phyloP scores from a whole-genome alignment of 2,797 vertebrate species.

The Coilia nasus region DNA sequence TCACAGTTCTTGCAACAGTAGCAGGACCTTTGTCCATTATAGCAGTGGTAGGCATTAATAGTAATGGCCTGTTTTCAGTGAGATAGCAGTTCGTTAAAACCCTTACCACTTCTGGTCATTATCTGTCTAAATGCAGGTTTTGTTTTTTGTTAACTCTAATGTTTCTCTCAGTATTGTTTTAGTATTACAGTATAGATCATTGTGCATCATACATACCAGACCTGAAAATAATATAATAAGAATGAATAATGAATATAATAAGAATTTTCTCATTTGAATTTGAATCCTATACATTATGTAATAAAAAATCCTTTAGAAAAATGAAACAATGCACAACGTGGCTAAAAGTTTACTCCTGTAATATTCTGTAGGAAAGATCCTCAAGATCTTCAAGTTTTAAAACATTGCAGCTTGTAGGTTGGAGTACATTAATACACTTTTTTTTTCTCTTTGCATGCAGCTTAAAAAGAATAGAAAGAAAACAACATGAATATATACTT shows the following conservation, averaged over 20 bases:
- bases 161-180: background rate
- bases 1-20: slow-evolving; percentile 8
- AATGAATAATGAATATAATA: background rate
- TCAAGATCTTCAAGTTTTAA: background rate
- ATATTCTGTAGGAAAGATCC: background rate
- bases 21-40: background rate
- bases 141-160: background rate
- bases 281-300: background rate
- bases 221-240: no score
- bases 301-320: background rate
- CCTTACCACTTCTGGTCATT: background rate
- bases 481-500: background rate
- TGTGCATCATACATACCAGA: background rate
- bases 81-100: background rate
- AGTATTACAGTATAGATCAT: background rate
- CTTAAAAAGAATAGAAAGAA: slow-evolving; percentile 11
- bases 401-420: background rate
- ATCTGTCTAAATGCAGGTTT: background rate
- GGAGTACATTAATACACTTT: background rate
- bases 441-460: background rate
- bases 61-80: background rate
- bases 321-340: background rate
- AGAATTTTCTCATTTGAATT: background rate
- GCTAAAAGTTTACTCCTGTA: background rate
- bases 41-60: slow-evolving; percentile 4